Evolutionary conservation across 2,888 invertebrate genomes (phyloP).

Genomic region (Synergus gifuensis): DNA sequence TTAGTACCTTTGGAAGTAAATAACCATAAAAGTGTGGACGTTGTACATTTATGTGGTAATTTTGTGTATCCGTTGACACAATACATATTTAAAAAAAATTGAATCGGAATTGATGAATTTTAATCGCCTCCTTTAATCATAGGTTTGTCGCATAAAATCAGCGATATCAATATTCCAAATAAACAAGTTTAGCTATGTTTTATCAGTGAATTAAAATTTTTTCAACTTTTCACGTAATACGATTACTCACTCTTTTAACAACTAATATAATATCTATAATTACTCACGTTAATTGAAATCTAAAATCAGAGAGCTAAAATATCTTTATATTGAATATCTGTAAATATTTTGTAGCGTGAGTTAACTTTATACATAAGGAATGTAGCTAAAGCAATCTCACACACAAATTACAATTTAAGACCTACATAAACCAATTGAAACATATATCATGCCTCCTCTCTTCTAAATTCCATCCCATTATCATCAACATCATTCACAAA

Average conservation of each 20-base stretch:
- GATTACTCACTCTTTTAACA: too few relatives aligned
- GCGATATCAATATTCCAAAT: too few relatives aligned
- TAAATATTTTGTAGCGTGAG: too few relatives aligned
- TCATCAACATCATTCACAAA: background rate
- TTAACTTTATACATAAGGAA: too few relatives aligned
- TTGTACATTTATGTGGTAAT: background rate
- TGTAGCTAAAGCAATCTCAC: background rate
- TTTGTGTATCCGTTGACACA: conserved; percentile 2
- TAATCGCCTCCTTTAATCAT: background rate
- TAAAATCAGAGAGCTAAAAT: too few relatives aligned
- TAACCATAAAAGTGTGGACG: conserved; percentile 19
- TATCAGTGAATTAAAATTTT: too few relatives aligned
- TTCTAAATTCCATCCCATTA: background rate
- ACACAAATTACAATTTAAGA: background rate
- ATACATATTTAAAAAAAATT: background rate
- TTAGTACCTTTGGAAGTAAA: conserved; percentile 12
- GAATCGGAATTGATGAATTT: background rate
- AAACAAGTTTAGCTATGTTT: too few relatives aligned
- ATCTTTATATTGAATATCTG: too few relatives aligned
- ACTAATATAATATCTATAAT: too few relatives aligned
- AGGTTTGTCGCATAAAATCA: background rate
- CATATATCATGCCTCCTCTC: background rate
- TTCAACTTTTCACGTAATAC: too few relatives aligned
- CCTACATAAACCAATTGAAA: background rate
- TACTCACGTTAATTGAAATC: too few relatives aligned